Conservation (phyloP, 2,797 vertebrate genomes). For the Enteromius radiatus region DNA sequence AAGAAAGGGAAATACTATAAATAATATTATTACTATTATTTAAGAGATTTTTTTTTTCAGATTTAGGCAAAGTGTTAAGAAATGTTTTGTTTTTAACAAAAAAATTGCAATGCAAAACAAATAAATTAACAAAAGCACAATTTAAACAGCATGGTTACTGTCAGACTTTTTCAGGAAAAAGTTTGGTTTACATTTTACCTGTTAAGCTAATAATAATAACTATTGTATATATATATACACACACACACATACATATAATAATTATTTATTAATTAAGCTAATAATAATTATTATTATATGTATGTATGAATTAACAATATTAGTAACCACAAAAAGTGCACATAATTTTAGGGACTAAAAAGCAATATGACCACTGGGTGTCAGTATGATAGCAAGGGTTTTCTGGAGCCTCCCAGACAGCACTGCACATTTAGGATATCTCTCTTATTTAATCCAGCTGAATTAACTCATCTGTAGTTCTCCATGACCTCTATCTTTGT, state of each 20-base stretch:
- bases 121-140: no score
- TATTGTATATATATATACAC: no score
- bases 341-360: not conserved
- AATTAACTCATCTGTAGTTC: not conserved
- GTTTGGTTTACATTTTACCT: not conserved
- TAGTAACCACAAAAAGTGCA: not conserved
- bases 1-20: no score
- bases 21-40: not conserved
- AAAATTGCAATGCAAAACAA: not conserved
- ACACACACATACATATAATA: no score
- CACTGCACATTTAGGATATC: no score
- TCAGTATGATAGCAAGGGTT: not conserved
- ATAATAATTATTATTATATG: no score
- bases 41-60: not conserved
- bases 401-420: not conserved
- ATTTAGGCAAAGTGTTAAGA: not conserved
- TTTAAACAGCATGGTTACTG: not conserved
- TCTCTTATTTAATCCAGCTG: not conserved
- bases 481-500: not conserved
- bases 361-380: constrained; percentile 19
- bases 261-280: no score
- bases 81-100: not conserved
- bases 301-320: not conserved
- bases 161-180: not conserved
- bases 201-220: not conserved